Evolutionary conservation across 1,140 invertebrate genomes (phyloP), one percentile per base, ranked within the genome.

Genomic region (Drosophila burlai): DNA sequence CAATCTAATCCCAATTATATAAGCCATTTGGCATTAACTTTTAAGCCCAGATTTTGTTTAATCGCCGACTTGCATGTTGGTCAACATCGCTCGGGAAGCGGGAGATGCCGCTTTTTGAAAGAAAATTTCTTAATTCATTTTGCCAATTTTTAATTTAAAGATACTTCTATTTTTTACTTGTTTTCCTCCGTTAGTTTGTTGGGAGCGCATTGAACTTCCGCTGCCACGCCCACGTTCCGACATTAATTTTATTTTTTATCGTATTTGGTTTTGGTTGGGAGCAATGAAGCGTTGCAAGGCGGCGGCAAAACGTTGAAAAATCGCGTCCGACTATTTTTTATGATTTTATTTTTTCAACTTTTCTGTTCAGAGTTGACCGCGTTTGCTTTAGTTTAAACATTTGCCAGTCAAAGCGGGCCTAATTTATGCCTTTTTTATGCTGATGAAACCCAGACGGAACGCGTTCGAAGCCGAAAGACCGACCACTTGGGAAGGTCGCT

Each of bases 381-480:
- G 40, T 83, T 82, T 85, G 83, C 79, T 73, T 86, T 86, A 86
- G 83, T 86, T 86, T 87, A 80, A 86, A 83, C 83, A 85, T 85
- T 85, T 85, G 69, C 82, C 82, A 83, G 65, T 83, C 84, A 71
- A 80, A 83, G 77, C 80, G 64, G 65, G 77, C 61, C 78, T 89
- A 81, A 89, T 90, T 89, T 89, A 89, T 89, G 85, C 75, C 60
- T 90, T 89, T 89, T 89, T 89, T 89, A 89, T 89, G 85, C 85
- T 89, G 85, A 89, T 89, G 85, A 84, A 89, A 81, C 73, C 57
- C 72, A 68, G 84, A 77, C 76, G 67, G 83, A 47, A 54, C 58
- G 49, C 24, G 63, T 24, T 64, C 36, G n/a, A 63, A 54, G 43
- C 49, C 24, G 24, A 11, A 45, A 68, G 47, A 18, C 31, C 31